A percentile compares a stretch with the other conserved stretches of the same genome.
Evolutionary conservation across 1,140 invertebrate genomes (phyloP).

Genomic region (Tetragonula clypearis): DNA sequence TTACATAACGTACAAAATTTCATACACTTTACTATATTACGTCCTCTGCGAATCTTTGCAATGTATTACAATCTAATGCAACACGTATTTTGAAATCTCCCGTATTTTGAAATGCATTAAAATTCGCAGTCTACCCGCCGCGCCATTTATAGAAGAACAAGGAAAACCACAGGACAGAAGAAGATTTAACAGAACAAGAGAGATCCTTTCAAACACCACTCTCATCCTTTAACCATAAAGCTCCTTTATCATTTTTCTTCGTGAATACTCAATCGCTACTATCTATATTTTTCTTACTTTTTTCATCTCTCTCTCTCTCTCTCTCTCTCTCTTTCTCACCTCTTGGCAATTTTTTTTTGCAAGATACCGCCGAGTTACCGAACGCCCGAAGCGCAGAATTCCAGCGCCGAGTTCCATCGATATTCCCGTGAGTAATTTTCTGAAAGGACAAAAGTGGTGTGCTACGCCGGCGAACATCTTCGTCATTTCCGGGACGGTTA

Average conservation of each 20-base stretch:
- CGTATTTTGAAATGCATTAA: not conserved
- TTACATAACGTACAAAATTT: no score
- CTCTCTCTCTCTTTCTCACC: not conserved
- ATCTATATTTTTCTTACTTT: not conserved
- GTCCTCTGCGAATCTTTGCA: no score
- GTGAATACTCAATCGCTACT: slow-evolving; percentile 27
- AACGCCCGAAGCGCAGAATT: slow-evolving; percentile 6
- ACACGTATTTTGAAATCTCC: no score
- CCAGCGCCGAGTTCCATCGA: slow-evolving; percentile 11
- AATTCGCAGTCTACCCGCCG: not conserved
- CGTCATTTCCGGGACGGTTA: slow-evolving; percentile 44
- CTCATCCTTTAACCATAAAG: not conserved
- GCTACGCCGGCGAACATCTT: slow-evolving; percentile 10
- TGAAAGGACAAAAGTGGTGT: slow-evolving; percentile 29
- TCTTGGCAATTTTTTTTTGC: not conserved
- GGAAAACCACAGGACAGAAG: not conserved
- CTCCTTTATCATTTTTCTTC: not conserved
- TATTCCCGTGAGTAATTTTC: slow-evolving; percentile 52
- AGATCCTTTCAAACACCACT: not conserved
- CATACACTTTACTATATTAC: no score
- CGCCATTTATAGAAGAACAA: not conserved
- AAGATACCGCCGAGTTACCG: not conserved
- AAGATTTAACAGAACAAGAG: not conserved
- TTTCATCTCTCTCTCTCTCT: not conserved
- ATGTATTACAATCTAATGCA: no score